Percentiles rank a stretch among this genome's conserved stretches.
Conservation (phyloP, 2,113 vertebrate genomes). For the Ceyx melanurus region DNA sequence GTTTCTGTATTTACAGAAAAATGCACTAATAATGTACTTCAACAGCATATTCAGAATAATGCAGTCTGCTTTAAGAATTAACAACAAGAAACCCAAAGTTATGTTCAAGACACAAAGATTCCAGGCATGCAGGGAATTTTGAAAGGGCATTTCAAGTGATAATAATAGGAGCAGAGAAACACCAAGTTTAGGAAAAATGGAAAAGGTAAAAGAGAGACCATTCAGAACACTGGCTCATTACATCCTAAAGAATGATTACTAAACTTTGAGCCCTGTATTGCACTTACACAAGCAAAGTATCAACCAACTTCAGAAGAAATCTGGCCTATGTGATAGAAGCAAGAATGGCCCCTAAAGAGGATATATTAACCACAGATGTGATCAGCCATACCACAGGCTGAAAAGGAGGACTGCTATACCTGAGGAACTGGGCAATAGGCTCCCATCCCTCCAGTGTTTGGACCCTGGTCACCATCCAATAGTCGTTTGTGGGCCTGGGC, state of each 20-base stretch:
- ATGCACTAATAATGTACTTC: background rate
- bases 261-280: background rate
- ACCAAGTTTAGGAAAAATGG: background rate
- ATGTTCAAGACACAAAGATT: background rate
- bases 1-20: background rate
- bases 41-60: background rate
- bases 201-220: background rate
- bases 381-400: background rate
- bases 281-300: background rate
- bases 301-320: background rate
- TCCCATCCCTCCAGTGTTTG: constrained; percentile 84
- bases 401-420: constrained; percentile 62
- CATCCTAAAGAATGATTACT: background rate
- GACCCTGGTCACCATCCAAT: constrained; percentile 80
- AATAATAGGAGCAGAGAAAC: background rate
- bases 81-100: background rate
- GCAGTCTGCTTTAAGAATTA: background rate
- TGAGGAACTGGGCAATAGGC: constrained; percentile 87
- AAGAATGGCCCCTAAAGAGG: background rate
- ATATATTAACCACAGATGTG: background rate
- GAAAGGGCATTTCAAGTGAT: background rate
- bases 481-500: constrained; percentile 85
- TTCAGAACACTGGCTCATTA: background rate
- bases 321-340: background rate
- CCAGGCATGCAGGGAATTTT: background rate